Base-by-base conservation (phyloP, 2,888 invertebrate species). In the Meloe dianella region DNA sequence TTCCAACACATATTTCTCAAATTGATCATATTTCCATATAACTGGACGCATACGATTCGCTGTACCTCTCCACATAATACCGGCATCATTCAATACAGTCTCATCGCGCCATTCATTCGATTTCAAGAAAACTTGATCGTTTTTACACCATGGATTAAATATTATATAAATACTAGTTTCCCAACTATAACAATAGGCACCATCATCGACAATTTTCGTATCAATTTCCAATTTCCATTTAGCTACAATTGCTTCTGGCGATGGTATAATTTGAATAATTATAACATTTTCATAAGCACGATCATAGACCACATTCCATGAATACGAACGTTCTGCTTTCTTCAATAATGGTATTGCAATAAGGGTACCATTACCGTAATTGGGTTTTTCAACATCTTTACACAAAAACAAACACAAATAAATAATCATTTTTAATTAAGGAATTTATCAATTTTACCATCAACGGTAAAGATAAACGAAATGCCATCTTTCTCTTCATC, bases 1-100 rank as follows among this genome's bases (percentile, higher is more conserved):
- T 64, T 95, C 94, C 57, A 96, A 85, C 65, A 95, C 88, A 77
- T 94, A 89, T 47, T 90, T 89, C 74, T 95, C 94, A 78, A 93
- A 96, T 82, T 97, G 97, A 1, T 94, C 93, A 77, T 93, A 94
- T 79, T 95, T 93, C 97, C 97, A 97, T 6, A 94, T 91, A 2
- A 92, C 89, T 0, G 96, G 95, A 69, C 93, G 89, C 77, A 95
- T 87, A 30, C 92, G 87, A 77, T 93, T 95, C 80, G 93, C 90
- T 3, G 93, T 94, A 47, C 97, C 97, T 74, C 96, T 87, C 90
- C 93, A 97, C 80, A 97, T 95, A 20, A 97, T 85, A 0, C 97
- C 97, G 0, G 93, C 92, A 72, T 97, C 96, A 73, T 91, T 90
- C 80, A 95, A 84, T 0, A 97, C 91, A 78, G 93, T 93, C 80